Evolutionary conservation across 2,888 invertebrate species (phyloP), one percentile per base, ranked within the genome.

Genomic region (Hecatera dysodea): DNA sequence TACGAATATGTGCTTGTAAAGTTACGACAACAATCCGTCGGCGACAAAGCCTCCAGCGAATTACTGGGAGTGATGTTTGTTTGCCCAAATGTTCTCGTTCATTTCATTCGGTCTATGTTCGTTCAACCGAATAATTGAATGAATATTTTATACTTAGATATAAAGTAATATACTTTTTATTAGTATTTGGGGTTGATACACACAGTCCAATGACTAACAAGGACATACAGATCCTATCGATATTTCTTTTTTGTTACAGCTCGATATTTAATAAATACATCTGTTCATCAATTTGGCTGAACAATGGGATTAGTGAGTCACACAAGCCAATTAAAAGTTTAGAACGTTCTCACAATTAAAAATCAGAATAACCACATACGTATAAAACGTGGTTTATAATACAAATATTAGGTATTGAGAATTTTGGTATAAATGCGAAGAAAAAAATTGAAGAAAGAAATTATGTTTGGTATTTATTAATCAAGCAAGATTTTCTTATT

Each of bases 61-160:
- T 61, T 48, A 62, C 64, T 50, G 3, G 22, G 11, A 42, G 50
- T 55, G 46, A 61, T 56, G 60, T 61, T 61, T 48, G 64, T 66
- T 53, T 27, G 42, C 46, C 24, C 27, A 56, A 68, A 63, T 68
- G 11, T 68, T 82, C 27, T 59, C 2, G 24, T 42, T 39, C 53
- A 77, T 69, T 77, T 77, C 22, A 63, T 48, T 70, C 39, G 39
- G 44, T 67, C 67, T 65, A 3, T 52, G 64, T 53, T 65, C 60
- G 33, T 61, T 52, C 48, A 53, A 68, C 39, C 48, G 63, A 55
- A 1, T 57, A 64, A 78, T 78, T 64, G n/a, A 69, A 78, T 72
- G 56, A 64, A 61, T 78, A 61, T 69, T 68, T 56, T 42, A 61
- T 64, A n/a, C 24, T 33, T 59, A 48, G 15, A n/a, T n/a, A 24